A percentile compares a stretch with the other conserved stretches of the same genome.
phyloP scores from a whole-genome alignment of 2,888 invertebrate species.

The Lysandra bellargus region DNA sequence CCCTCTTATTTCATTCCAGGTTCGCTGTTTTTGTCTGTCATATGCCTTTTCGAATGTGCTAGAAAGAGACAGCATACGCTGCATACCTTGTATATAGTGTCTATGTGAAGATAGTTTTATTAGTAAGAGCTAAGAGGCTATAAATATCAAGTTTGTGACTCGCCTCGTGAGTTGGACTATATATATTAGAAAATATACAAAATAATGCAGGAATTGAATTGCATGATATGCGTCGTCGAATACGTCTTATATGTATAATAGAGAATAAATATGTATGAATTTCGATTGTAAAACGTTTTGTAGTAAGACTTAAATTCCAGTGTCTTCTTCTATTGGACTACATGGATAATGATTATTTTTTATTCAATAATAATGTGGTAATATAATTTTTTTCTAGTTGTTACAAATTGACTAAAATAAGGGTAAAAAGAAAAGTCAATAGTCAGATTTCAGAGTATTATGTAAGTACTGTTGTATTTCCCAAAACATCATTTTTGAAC shows the following conservation, averaged over 20 bases:
- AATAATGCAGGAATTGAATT: constrained; percentile 56
- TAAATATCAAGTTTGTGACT: not conserved
- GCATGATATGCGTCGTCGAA: constrained; percentile 41
- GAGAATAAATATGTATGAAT: constrained; percentile 33
- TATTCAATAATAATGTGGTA: not conserved
- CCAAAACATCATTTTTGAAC: not conserved
- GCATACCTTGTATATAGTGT: too few relatives aligned
- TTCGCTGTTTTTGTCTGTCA: too few relatives aligned
- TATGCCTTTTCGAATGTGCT: too few relatives aligned
- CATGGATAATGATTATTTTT: not conserved
- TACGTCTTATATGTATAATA: constrained; percentile 31
- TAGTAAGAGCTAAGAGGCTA: too few relatives aligned
- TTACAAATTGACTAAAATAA: not conserved
- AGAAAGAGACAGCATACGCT: too few relatives aligned
- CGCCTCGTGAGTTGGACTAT: not conserved
- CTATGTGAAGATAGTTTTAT: too few relatives aligned
- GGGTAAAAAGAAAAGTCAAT: not conserved
- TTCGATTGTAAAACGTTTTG: constrained; percentile 14
- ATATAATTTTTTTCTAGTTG: not conserved
- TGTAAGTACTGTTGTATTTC: not conserved
- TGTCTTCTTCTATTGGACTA: constrained; percentile 9
- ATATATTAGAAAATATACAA: constrained; percentile 40
- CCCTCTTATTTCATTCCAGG: too few relatives aligned
- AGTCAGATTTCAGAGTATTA: not conserved
- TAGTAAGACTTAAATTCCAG: constrained; percentile 1